Evolutionary conservation across 2,113 vertebrate genomes (phyloP), one percentile per base, ranked within the genome.

Genomic region (Pseudorhombus dupliciocellatus): DNA sequence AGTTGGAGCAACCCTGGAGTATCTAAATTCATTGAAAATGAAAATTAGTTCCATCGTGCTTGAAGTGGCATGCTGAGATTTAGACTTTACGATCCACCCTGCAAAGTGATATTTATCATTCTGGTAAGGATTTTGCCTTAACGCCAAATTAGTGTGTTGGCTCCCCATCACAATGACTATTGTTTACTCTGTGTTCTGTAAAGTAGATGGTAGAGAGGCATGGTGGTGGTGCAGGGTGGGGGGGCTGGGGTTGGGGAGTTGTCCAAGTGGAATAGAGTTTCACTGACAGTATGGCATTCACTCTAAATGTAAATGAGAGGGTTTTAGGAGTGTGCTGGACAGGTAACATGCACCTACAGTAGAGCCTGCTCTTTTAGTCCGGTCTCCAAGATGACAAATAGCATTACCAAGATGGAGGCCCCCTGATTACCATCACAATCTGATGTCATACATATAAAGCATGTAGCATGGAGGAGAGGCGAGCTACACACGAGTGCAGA

Each of bases 221-320:
- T 5, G 5, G 42, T 18, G 42, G 42, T n/a, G n/a, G n/a, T n/a
- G n/a, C n/a, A n/a, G n/a, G n/a, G n/a, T n/a, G 81, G 67, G 64
- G 79, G 87, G 78, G 86, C 80, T 79, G 46, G 40, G 83, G 64
- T 63, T 78, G 87, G 82, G 86, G 81, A 78, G 87, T 81, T 89
- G 77, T 88, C 82, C 77, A 64, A 89, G 77, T 80, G 74, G 84
- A 83, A 86, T 82, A 61, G 78, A 85, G 75, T 81, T 74, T 80
- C 70, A 46, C 75, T 76, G 76, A 83, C 81, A 86, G 80, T 86
- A 74, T 85, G 83, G 87, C 84, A 91, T 91, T 92, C 93, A 93
- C 91, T 94, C 93, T 94, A 94, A 94, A 94, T 94, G 93, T 90
- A 93, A 94, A 94, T 94, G 88, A 92, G 91, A 81, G 60, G 76